Conservation (phyloP, 2,888 invertebrate genomes). For the Hydrotaea diabolus region DNA sequence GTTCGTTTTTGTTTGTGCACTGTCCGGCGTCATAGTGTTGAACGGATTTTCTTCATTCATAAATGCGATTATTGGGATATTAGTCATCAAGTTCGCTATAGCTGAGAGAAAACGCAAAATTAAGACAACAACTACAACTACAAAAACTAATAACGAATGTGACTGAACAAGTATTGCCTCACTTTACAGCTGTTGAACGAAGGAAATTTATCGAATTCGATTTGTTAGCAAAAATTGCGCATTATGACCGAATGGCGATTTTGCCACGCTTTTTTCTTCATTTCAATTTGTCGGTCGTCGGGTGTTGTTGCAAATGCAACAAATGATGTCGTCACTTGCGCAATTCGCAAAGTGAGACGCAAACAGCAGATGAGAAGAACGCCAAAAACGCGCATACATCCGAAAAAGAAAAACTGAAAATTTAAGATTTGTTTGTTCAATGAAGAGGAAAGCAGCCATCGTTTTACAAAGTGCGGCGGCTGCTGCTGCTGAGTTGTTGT, state of each 20-base stretch:
- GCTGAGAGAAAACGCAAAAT: neutral
- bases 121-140: slow-evolving; percentile 41
- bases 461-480: neutral
- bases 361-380: no score
- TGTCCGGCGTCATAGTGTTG: neutral
- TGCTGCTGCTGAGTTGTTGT: neutral
- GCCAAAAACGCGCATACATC: neutral
- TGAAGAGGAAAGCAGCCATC: neutral
- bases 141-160: slow-evolving; percentile 10
- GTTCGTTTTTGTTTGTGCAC: no score
- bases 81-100: neutral
- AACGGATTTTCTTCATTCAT: slow-evolving; percentile 45
- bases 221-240: slow-evolving; percentile 56
- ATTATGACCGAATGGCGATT: neutral
- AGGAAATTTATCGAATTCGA: slow-evolving; percentile 60
- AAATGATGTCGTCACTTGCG: slow-evolving; percentile 54
- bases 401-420: neutral
- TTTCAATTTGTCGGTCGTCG: neutral
- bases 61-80: neutral
- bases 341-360: neutral
- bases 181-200: slow-evolving; percentile 62
- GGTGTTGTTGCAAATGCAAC: neutral
- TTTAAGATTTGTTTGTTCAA: neutral
- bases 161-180: slow-evolving; percentile 59
- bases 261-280: neutral